Conservation (phyloP, 2,888 invertebrate species). For the Colostygia pectinataria region DNA sequence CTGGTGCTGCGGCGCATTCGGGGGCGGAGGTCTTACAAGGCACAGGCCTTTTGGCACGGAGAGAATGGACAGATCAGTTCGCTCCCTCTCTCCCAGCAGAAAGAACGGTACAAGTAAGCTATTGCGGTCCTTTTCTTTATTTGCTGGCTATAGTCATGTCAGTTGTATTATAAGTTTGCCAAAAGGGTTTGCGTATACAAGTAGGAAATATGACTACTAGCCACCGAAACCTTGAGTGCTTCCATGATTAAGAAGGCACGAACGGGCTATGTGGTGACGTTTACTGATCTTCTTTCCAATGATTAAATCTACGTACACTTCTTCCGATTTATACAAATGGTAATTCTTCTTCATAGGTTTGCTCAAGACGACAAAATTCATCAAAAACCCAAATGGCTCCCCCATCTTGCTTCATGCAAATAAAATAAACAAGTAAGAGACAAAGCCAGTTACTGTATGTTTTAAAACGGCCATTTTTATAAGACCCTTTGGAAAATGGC, state of each 20-base stretch:
- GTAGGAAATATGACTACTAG: too few relatives aligned
- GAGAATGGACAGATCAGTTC: constrained; percentile 90
- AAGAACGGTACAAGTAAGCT: constrained; percentile 77
- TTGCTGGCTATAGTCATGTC: not conserved
- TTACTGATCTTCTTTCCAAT: too few relatives aligned
- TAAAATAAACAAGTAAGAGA: constrained; percentile 76
- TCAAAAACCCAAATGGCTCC: constrained; percentile 73
- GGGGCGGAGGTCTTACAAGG: constrained; percentile 86
- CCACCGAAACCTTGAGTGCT: too few relatives aligned
- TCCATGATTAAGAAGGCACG: too few relatives aligned
- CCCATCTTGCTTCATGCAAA: constrained; percentile 79
- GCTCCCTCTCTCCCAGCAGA: constrained; percentile 85
- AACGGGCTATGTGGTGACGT: too few relatives aligned
- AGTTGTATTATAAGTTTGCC: too few relatives aligned
- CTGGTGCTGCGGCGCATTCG: constrained; percentile 91
- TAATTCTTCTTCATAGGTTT: constrained; percentile 75
- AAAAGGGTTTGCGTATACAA: too few relatives aligned
- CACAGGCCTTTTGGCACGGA: constrained; percentile 90
- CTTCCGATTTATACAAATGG: constrained; percentile 19
- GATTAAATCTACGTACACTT: too few relatives aligned
- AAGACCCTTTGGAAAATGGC: constrained; percentile 30
- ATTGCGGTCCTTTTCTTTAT: not conserved
- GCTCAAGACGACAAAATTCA: constrained; percentile 77
- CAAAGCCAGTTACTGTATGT: constrained; percentile 54
- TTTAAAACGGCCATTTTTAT: constrained; percentile 30